Base-by-base conservation (phyloP, 2,797 vertebrate species). In the Typhlichthys eigenmanni region DNA sequence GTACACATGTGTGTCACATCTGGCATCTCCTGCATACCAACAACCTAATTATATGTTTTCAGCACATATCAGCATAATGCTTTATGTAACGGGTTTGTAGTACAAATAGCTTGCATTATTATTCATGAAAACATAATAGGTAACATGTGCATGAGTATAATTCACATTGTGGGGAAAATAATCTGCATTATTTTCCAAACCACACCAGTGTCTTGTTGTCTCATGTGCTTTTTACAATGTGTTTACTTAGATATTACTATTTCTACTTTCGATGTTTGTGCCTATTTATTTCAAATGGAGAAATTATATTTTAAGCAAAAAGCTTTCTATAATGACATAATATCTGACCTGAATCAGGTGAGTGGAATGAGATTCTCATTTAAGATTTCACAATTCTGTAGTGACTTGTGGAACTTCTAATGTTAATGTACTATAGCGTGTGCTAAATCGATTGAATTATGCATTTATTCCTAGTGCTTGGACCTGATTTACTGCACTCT, bases 401-500 rank as follows among this genome's bases (percentile, higher is more conserved):
- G 71, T 79, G 78, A 84, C 72, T 78, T 63, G 68, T 72, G 62
- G 63, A 80, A 81, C 75, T 70, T 86, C 63, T 65, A 50, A 71
- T 68, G 74, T 74, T 85, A 84, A 89, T 85, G 82, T 81, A 29
- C 24, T 29, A 29, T 29, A 80, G 76, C 81, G 64, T 75, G 58
- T 62, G 64, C 74, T 88, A 81, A 43, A 80, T 78, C 68, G 59
- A 68, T 75, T 84, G 73, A 53, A 87, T 85, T 89, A 89, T 88
- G 78, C 73, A 91, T 87, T 80, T 78, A 83, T 87, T 84, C 85
- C 67, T 68, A 74, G 67, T 51, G 66, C 75, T 70, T 69, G 79
- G 72, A 78, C 62, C 71, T 81, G 80, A 86, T 82, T 91, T 88
- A 85, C 72, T 84, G 77, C 86, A 89, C 91, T 90, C 87, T 87